Base-by-base conservation (phyloP, 2,113 vertebrate species). In the Hypomesus transpacificus region DNA sequence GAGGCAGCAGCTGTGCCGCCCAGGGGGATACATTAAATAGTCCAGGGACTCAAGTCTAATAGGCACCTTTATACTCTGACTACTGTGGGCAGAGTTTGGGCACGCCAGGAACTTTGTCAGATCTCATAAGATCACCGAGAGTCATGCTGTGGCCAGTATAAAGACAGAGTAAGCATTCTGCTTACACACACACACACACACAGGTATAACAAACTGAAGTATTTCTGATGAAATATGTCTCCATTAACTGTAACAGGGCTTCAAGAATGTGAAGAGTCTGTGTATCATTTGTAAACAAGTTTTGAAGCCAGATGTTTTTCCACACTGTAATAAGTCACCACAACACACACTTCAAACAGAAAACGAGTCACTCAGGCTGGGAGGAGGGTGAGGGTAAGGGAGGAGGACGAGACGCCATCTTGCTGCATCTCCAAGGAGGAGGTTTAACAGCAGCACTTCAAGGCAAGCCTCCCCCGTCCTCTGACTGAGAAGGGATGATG, bases 1-100 rank as follows among this genome's bases (percentile, higher is more conserved):
- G 22, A 76, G 87, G 76, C 66, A 84, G 77, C 84, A 88, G 86
- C 90, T 90, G 87, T 84, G 82, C 80, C 66, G 85, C 81, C 80
- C 79, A 59, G 63, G 84, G 86, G 84, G 80, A 87, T 80, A 80
- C 60, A 62, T 79, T 77, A 76, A 74, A 69, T 18, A 82, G 71
- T 73, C 74, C 81, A 78, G 66, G 64, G 67, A 66, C 31, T 31
- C 75, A 80, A 70, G 76, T 69, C 77, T 69, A 81, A 77, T 80
- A 83, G 77, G 34, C 70, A 56, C 81, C 73, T 82, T 84, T 73
- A 69, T 83, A 80, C 71, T 73, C 22, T 22, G 46, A 74, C 70
- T 56, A 73, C 60, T 73, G 70, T 61, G 66, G 69, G 71, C 46
- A 75, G 71, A 75, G 68, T 84, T 75, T 59, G 22, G 22, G 70